Base-by-base conservation (phyloP, 30 jellyfish, hydroid and myxozoan genomes). In the Turritopsis dohrnii region DNA sequence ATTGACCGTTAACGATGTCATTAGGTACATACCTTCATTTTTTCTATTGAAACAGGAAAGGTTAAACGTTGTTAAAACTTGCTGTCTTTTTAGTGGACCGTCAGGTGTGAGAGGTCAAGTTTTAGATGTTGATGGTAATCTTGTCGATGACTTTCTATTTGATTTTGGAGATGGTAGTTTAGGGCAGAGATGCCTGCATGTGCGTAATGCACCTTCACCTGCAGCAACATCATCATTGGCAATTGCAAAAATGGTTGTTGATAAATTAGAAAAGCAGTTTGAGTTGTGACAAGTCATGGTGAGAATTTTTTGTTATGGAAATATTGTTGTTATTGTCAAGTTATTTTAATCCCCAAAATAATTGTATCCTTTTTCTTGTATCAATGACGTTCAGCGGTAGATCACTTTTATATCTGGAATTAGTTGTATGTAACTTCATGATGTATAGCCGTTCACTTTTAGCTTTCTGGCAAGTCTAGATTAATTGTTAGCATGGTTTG, bases 151-250 rank as follows among this genome's bases (percentile, higher is more conserved):
- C 72, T 93, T 93, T 71, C 90, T 88, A 8, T 93, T 93, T 69
- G 98, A 93, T 41, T 7, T 25, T 19, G 96, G 98, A 0, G 22
- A 76, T 25, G 93, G 96, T 72, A 89, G 72, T 29, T 26, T 93
- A 52, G 96, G 95, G 7, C 80, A 81, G n/a, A 80, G 96, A 21
- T 85, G 90, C 72, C 54, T 93, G 18, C 98, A 93, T 77, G 98
- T 93, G n/a, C 93, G 98, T 29, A 93, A 93, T 80, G 98, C 98
- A 29, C 98, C 98, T 16, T 93, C 98, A 0, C 98, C 98, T 18
- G 98, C 96, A 19, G 98, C 98, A 0, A 93, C 98, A 29, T 93
- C 98, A 29, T 93, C 96, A 9, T 88, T 93, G 20, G 96, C 98
- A 20, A 93, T 93, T 88, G 98, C 96, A 7, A 84, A 88, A 83